These are phyloP conservation scores for Coranthus polyacanthus DNA, from an alignment of 2,797 vertebrate species.

Conservation along the genomic window DNA sequence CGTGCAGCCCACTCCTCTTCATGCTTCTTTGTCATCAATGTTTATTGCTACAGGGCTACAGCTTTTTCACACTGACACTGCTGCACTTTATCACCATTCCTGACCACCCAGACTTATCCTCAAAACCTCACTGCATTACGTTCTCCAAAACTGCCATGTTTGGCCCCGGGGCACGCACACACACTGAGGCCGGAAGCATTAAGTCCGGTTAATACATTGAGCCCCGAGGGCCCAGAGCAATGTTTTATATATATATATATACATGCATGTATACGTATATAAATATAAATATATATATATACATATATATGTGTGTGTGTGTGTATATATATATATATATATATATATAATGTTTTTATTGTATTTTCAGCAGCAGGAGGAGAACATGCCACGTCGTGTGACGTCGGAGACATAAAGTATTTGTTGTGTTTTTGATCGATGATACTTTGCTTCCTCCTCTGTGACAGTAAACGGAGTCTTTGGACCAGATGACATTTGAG, in stretches of 20 bases:
- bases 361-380: no score
- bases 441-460: no score
- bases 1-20: conserved; percentile 8
- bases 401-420: conserved; percentile 74
- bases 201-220: conserved; percentile 78
- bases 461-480: no score
- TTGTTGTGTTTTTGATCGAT: no score
- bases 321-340: no score
- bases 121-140: conserved; percentile 61
- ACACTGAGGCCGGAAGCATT: conserved; percentile 76
- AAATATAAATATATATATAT: no score
- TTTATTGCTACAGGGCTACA: conserved; percentile 55
- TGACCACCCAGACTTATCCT: conserved; percentile 81
- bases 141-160: conserved; percentile 68
- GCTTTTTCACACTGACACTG: conserved; percentile 52
- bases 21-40: conserved; percentile 58
- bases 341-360: no score
- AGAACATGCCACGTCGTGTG: conserved; percentile 53
- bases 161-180: conserved; percentile 53
- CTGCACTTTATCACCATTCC: conserved; percentile 73
- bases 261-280: no score
- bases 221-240: conserved; percentile 64
- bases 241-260: conserved; percentile 71
- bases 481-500: no score
- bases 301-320: no score